Conservation (phyloP, 2,888 invertebrate genomes). For the Diarsia mendica region DNA sequence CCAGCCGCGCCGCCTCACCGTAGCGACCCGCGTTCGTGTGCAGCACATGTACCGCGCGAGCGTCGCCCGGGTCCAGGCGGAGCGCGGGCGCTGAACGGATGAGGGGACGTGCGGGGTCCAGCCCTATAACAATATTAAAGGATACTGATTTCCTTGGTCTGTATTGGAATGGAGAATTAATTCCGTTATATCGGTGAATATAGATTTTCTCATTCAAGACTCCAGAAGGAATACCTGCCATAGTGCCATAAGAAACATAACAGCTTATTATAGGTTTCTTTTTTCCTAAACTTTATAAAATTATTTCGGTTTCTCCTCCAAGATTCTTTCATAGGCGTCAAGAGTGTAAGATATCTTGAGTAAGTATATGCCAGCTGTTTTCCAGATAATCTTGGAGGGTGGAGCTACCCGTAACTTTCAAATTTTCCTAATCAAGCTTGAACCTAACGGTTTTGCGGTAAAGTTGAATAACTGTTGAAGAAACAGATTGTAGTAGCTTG, state of each 20-base stretch:
- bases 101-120: constrained; percentile 94
- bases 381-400: neutral
- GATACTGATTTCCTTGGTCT: neutral
- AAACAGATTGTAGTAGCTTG: no score
- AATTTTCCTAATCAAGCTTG: no score
- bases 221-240: no score
- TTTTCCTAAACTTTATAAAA: neutral
- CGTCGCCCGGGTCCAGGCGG: constrained; percentile 93
- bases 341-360: neutral
- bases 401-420: no score
- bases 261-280: no score
- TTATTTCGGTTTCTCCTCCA: neutral
- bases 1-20: constrained; percentile 93
- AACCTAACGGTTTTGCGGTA: no score
- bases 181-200: neutral
- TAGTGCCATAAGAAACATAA: no score
- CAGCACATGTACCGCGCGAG: constrained; percentile 94
- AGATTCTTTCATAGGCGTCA: neutral
- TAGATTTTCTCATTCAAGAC: neutral
- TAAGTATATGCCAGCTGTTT: neutral
- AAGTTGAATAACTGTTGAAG: no score
- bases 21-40: constrained; percentile 95
- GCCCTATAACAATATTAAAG: constrained; percentile 81
- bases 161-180: neutral
- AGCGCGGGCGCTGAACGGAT: constrained; percentile 91